Conservation (phyloP, 2,113 vertebrate species). For the Zonotrichia leucophrys region DNA sequence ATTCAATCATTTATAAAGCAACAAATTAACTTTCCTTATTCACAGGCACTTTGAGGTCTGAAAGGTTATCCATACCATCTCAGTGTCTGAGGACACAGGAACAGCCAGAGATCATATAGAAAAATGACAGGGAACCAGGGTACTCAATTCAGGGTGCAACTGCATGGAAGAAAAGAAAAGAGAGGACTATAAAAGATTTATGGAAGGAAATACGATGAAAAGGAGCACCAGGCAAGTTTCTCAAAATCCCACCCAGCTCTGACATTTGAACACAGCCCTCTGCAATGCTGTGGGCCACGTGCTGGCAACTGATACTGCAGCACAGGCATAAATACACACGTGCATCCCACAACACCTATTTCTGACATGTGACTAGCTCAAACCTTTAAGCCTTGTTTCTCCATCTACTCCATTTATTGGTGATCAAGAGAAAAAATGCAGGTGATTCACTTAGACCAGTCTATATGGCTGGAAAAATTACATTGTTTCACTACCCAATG, state of each 20-base stretch:
- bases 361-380: background rate
- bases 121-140: background rate
- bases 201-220: background rate
- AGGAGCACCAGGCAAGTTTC: background rate
- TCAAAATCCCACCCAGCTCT: background rate
- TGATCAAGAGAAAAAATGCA: background rate
- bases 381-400: background rate
- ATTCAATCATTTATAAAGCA: conserved; percentile 33
- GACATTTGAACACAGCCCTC: background rate
- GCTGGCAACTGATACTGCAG: background rate
- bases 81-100: background rate
- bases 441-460: background rate
- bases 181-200: background rate
- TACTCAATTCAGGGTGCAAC: background rate
- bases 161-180: background rate
- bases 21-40: conserved; percentile 21
- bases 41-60: background rate
- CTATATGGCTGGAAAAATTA: background rate
- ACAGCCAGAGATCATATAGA: background rate
- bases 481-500: background rate
- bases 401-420: background rate
- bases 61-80: background rate
- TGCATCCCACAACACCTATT: background rate
- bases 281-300: background rate
- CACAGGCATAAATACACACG: background rate